Evolutionary conservation across 2,888 invertebrate genomes (phyloP), one percentile per base, ranked within the genome.

Genomic region (Rhorus exstirpatorius): DNA sequence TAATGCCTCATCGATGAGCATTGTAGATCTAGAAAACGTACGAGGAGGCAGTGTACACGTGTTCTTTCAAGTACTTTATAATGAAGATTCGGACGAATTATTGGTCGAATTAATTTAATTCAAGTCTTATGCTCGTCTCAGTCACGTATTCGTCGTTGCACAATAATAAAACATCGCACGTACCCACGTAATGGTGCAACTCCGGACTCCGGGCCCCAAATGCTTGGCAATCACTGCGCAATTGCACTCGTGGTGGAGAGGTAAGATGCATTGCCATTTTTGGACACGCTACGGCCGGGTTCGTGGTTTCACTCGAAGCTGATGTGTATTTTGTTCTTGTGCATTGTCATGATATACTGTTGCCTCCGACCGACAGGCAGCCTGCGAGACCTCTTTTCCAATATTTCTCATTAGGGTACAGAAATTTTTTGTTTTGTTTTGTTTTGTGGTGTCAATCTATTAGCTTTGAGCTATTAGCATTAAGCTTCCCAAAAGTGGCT

Each of bases 201-300:
- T 41, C 63, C 38, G 53, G 35, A n/a, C n/a, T n/a, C n/a, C n/a
- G n/a, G n/a, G n/a, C n/a, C n/a, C 49, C 44, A 63, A 74, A 75
- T 38, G 76, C 79, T 81, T 70, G 84, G 81, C 63, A 82, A 84
- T 76, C 72, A 74, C 58, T 60, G 70, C 60, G 63, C 60, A 75
- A 70, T 14, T 60, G 35, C 19, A 10, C 38, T 35, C 46, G 44
- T 58, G 53, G 3, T 65, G 61, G 49, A 68, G 49, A 35, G 60
- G 68, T 26, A 46, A 72, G 19, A 58, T 71, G 44, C 78, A 83
- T 80, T 83, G 79, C 84, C 84, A 84, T 84, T 84, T 82, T 84
- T 77, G 82, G 82, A 55, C 72, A 80, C 75, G 63, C 19, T 19
- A 35, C 44, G 55, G 51, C 44, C 75, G 61, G 46, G 51, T 76